Evolutionary conservation across 2,797 vertebrate genomes (phyloP).

Genomic region (Lutjanus argentimaculatus): DNA sequence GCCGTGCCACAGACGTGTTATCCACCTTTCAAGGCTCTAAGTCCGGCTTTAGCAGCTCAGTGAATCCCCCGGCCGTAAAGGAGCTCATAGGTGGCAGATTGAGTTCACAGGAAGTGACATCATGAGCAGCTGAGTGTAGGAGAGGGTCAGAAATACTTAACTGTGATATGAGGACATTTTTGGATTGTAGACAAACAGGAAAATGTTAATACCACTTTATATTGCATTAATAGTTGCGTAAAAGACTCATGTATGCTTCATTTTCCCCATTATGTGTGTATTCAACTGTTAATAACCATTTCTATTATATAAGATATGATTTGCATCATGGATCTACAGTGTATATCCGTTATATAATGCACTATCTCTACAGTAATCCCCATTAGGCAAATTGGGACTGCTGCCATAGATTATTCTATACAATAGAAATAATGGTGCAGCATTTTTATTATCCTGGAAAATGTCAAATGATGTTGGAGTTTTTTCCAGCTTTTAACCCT

Average conservation of each 20-base stretch:
- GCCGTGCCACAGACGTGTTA: constrained; percentile 36
- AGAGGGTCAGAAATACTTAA: neutral
- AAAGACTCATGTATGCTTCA: neutral
- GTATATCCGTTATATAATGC: constrained; percentile 62
- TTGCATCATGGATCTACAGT: constrained; percentile 32
- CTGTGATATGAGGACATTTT: neutral
- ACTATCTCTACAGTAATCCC: constrained; percentile 41
- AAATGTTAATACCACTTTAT: neutral
- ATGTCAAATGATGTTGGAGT: neutral
- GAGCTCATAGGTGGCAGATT: constrained; percentile 47
- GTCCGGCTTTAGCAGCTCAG: constrained; percentile 69
- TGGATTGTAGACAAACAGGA: neutral
- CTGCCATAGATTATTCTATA: constrained; percentile 13
- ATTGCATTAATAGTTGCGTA: neutral
- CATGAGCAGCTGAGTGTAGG: constrained; percentile 11
- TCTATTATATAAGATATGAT: constrained; percentile 69
- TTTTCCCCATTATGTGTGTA: neutral
- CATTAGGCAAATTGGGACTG: constrained; percentile 42
- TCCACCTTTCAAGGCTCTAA: constrained; percentile 46
- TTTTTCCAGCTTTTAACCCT: neutral
- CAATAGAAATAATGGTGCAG: neutral
- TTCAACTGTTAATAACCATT: constrained; percentile 23
- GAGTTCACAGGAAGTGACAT: constrained; percentile 49
- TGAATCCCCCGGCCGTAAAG: constrained; percentile 36
- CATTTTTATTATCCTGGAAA: constrained; percentile 1